Conservation (phyloP, 2,113 vertebrate species). For the Neopipo cinnamomea region DNA sequence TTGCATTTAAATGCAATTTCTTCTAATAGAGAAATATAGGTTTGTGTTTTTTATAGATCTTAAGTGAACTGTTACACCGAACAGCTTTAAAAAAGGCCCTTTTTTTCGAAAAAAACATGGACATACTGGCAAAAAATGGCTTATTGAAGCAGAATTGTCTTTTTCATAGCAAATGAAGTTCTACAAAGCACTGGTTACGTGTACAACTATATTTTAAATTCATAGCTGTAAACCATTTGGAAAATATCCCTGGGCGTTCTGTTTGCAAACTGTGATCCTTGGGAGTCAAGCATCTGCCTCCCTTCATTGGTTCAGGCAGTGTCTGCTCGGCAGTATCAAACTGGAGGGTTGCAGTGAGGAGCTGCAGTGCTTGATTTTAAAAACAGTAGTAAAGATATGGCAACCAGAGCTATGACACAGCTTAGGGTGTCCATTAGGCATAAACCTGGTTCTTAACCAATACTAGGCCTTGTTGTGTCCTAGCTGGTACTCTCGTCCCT, state of each 20-base stretch:
- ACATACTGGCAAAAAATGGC: neutral
- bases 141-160: neutral
- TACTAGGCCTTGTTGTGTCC: neutral
- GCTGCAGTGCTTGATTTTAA: neutral
- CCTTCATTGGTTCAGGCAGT: neutral
- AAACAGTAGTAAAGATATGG: neutral
- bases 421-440: neutral
- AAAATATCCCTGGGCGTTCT: neutral
- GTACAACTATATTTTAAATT: neutral
- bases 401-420: neutral
- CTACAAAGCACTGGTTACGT: neutral
- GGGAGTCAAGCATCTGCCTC: neutral
- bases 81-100: neutral
- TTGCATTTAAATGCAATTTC: conserved; percentile 54
- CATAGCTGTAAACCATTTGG: neutral
- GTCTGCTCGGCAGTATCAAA: neutral
- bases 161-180: neutral
- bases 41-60: neutral
- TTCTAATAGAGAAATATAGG: conserved; percentile 3
- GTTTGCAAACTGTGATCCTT: neutral
- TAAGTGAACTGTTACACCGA: neutral
- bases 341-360: neutral
- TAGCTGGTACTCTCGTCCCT: neutral
- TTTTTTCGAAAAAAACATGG: neutral
- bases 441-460: neutral